Evolutionary conservation across 2,888 invertebrate species (phyloP), one percentile per base, ranked within the genome.

Genomic region (Phyllotreta cruciferae): DNA sequence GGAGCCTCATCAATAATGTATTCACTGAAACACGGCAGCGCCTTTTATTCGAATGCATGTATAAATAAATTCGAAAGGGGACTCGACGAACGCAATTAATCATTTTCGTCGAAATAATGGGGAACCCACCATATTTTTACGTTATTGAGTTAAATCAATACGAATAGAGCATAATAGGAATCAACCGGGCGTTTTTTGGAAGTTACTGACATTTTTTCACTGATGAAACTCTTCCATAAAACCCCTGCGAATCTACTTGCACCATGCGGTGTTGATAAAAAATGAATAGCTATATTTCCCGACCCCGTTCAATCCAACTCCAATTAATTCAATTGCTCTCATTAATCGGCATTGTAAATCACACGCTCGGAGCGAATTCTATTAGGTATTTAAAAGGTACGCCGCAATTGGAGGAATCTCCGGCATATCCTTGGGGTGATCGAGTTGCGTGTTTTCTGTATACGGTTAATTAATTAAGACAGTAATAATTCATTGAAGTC

Each of bases 401-500:
- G 24, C 24, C 24, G 24, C 24, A 24, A 24, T 24, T 24, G 24
- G 24, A 24, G 24, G 24, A 24, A 24, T 24, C 24, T 4, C 24
- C 24, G 24, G 24, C 24, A 24, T 24, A 24, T 24, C 50, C 34
- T 54, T 13, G 10, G 24, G 57, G 56, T 38, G 47, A 49, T 49
- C 38, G 70, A 71, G 69, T 75, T 69, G 74, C 74, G 74, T 75
- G 75, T 74, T 73, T 70, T 71, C 70, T 65, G 69, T 71, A 70
- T 75, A 73, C 72, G 24, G 24, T 73, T 73, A 75, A 75, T 75
- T 74, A 75, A 74, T 75, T 74, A 74, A 73, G 74, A 71, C 71
- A 65, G 76, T 73, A 76, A 74, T 75, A 75, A 75, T 74, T 77
- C 73, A 77, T 74, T 75, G 75, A 70, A 76, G 75, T 76, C 72